Conservation (phyloP, 2,888 invertebrate species). For the Acronicta alni region DNA sequence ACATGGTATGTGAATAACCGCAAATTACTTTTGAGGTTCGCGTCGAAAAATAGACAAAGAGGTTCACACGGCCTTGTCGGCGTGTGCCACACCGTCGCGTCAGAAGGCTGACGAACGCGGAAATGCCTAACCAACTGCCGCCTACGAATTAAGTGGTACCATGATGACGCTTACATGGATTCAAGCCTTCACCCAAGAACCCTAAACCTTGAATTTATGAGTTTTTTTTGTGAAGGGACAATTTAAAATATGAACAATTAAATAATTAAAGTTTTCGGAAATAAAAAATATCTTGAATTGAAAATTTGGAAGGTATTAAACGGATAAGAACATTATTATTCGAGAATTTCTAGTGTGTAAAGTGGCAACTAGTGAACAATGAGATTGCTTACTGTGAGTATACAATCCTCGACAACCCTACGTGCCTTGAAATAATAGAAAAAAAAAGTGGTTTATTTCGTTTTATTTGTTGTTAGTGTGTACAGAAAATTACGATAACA, state of each 20-base stretch:
- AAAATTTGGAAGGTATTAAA: neutral
- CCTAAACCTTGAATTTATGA: conserved; percentile 48
- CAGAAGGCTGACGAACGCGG: conserved; percentile 80
- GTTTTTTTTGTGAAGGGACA: conserved; percentile 14
- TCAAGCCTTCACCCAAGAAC: conserved; percentile 41
- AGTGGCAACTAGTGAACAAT: too few relatives aligned
- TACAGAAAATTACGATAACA: conserved; percentile 49
- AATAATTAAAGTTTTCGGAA: neutral
- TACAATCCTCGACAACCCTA: neutral
- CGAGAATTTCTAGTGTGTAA: too few relatives aligned
- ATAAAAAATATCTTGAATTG: neutral
- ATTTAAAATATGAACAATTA: conserved; percentile 26
- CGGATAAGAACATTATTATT: too few relatives aligned
- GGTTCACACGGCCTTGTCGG: conserved; percentile 84
- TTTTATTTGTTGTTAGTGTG: conserved; percentile 32
- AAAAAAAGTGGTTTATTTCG: neutral
- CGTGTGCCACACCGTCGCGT: conserved; percentile 75
- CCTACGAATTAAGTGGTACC: conserved; percentile 78
- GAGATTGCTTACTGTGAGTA: neutral
- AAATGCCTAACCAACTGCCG: conserved; percentile 80
- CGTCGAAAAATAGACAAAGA: conserved; percentile 83
- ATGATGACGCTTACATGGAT: conserved; percentile 57
- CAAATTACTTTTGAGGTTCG: conserved; percentile 54
- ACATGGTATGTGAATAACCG: conserved; percentile 56
- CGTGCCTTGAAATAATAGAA: too few relatives aligned